Conservation (phyloP, 1,140 invertebrate species). For the Dendroctonus ponderosae region DNA sequence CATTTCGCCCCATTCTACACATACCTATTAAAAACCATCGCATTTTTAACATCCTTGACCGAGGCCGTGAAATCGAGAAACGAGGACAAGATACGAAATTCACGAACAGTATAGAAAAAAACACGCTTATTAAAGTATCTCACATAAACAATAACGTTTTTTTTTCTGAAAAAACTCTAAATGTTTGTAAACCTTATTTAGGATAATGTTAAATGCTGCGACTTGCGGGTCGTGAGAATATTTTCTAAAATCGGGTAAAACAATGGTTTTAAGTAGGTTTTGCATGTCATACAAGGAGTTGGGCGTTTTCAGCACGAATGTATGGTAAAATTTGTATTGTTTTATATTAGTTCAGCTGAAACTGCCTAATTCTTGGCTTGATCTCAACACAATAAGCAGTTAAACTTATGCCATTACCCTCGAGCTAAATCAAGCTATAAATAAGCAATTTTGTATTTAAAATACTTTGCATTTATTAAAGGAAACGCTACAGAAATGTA, state of each 20-base stretch:
- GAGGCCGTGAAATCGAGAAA: slow-evolving; percentile 13
- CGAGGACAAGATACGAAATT: neutral
- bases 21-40: no score
- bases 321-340: no score
- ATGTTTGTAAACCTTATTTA: slow-evolving; percentile 8
- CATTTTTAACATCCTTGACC: slow-evolving; percentile 10
- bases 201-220: slow-evolving; percentile 3
- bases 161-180: neutral
- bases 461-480: no score
- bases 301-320: neutral
- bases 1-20: no score
- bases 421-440: no score
- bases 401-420: no score
- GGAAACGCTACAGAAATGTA: no score
- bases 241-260: slow-evolving; percentile 4
- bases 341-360: no score
- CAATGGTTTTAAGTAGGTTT: slow-evolving; percentile 6
- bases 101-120: neutral
- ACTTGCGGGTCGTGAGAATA: slow-evolving; percentile 1
- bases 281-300: slow-evolving; percentile 1
- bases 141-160: slow-evolving; percentile 6
- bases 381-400: no score
- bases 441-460: no score
- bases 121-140: slow-evolving; percentile 10
- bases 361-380: no score